Conservation (phyloP, 30 jellyfish, hydroid and myxozoan species). For the Rhopilema esculentum region DNA sequence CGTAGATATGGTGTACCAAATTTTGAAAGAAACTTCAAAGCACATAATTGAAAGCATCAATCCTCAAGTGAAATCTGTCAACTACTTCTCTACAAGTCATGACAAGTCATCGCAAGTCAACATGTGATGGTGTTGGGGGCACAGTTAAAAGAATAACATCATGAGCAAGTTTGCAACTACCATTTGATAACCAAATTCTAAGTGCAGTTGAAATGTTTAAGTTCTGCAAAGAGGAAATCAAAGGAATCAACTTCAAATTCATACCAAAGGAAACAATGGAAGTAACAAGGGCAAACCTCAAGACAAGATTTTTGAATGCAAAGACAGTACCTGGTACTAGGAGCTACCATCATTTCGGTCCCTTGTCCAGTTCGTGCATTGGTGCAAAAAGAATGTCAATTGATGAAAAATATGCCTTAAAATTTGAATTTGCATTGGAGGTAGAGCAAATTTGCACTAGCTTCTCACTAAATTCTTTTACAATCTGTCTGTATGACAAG, state of each 20-base stretch:
- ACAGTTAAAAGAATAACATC: slow-evolving; percentile 68
- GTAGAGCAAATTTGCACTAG: background rate
- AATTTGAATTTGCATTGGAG: background rate
- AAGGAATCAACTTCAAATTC: slow-evolving; percentile 46
- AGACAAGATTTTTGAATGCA: slow-evolving; percentile 27
- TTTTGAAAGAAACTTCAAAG: background rate
- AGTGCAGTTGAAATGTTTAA: slow-evolving; percentile 39
- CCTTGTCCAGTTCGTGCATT: slow-evolving; percentile 29
- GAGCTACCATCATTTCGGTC: slow-evolving; percentile 50
- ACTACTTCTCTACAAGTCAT: slow-evolving; percentile 57
- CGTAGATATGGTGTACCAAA: slow-evolving; percentile 14
- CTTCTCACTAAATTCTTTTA: background rate
- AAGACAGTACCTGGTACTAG: slow-evolving; percentile 75
- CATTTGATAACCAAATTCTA: slow-evolving; percentile 21
- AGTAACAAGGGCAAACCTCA: background rate
- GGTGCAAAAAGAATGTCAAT: background rate
- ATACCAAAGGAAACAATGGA: slow-evolving; percentile 33
- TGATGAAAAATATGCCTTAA: background rate
- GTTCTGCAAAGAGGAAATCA: slow-evolving; percentile 54
- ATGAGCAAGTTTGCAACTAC: slow-evolving; percentile 64
- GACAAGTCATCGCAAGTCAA: slow-evolving; percentile 80
- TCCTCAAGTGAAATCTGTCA: background rate
- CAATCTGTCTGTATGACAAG: slow-evolving; percentile 25
- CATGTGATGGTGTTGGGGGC: slow-evolving; percentile 84
- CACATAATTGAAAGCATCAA: background rate